These are phyloP conservation scores for Drosophila sproati DNA, from an alignment of 1,140 invertebrate species.

Conservation along the genomic window DNA sequence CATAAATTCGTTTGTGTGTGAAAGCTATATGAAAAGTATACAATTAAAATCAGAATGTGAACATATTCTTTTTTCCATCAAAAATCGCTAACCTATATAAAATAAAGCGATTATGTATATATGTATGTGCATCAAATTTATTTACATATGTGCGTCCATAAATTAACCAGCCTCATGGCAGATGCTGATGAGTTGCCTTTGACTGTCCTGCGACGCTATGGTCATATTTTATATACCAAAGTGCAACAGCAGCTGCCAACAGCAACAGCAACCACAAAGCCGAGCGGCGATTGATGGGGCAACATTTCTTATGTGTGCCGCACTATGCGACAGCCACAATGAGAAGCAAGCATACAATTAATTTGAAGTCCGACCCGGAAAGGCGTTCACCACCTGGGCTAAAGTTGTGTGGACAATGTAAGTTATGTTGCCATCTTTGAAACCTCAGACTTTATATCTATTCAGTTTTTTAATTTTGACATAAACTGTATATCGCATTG, in stretches of 20 bases:
- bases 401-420: not conserved
- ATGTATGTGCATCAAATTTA: not conserved
- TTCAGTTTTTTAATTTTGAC: too few relatives aligned
- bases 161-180: slow-evolving; percentile 7
- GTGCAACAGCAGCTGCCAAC: slow-evolving; percentile 23
- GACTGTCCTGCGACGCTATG: slow-evolving; percentile 25
- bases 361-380: not conserved
- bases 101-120: not conserved
- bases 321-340: slow-evolving; percentile 14
- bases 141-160: not conserved
- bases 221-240: slow-evolving; percentile 24
- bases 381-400: not conserved
- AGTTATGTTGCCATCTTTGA: not conserved
- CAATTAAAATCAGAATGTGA: slow-evolving; percentile 34
- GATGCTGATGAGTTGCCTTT: slow-evolving; percentile 54
- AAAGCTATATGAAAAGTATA: slow-evolving; percentile 11
- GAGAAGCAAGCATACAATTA: slow-evolving; percentile 17
- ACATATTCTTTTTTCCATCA: slow-evolving; percentile 28
- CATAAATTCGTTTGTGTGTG: slow-evolving; percentile 19
- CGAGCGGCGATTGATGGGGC: slow-evolving; percentile 34
- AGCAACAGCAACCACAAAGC: slow-evolving; percentile 16
- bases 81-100: slow-evolving; percentile 51
- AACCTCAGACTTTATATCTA: too few relatives aligned
- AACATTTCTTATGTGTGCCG: slow-evolving; percentile 35
- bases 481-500: too few relatives aligned